Evolutionary conservation across 1,140 invertebrate genomes (phyloP).

Genomic region (Spodoptera frugiperda): DNA sequence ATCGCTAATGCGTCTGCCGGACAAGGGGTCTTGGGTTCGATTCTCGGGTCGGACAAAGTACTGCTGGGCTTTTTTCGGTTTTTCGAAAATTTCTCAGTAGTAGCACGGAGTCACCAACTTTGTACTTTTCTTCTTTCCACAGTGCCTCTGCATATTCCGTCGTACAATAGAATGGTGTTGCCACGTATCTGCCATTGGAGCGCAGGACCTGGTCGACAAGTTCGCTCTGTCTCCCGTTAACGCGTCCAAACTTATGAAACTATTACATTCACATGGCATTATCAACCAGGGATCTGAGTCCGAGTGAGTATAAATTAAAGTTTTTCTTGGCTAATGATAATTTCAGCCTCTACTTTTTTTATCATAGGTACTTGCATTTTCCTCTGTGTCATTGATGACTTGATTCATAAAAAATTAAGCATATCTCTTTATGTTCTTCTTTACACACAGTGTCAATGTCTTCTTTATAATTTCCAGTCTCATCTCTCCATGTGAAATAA

Average conservation of each 20-base stretch:
- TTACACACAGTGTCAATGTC: too few relatives aligned
- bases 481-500: constrained; percentile 53
- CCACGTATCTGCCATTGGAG: constrained; percentile 5
- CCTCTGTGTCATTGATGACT: too few relatives aligned
- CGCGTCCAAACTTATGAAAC: constrained; percentile 57
- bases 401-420: too few relatives aligned
- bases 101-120: too few relatives aligned
- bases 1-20: too few relatives aligned
- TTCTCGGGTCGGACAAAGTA: too few relatives aligned
- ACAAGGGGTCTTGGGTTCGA: too few relatives aligned
- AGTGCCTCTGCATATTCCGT: constrained; percentile 69
- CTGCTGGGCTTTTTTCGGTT: too few relatives aligned
- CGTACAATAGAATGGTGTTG: constrained; percentile 60
- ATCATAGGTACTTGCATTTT: too few relatives aligned
- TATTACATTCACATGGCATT: constrained; percentile 58
- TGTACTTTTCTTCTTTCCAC: neutral
- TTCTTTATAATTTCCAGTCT: constrained; percentile 55
- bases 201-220: constrained; percentile 40
- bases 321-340: neutral
- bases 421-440: too few relatives aligned
- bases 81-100: too few relatives aligned
- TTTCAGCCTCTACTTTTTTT: too few relatives aligned
- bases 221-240: constrained; percentile 53
- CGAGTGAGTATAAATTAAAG: constrained; percentile 52
- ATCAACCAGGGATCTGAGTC: constrained; percentile 34